Base-by-base conservation (phyloP, 2,888 invertebrate species). In the Sinotaia quadrata region DNA sequence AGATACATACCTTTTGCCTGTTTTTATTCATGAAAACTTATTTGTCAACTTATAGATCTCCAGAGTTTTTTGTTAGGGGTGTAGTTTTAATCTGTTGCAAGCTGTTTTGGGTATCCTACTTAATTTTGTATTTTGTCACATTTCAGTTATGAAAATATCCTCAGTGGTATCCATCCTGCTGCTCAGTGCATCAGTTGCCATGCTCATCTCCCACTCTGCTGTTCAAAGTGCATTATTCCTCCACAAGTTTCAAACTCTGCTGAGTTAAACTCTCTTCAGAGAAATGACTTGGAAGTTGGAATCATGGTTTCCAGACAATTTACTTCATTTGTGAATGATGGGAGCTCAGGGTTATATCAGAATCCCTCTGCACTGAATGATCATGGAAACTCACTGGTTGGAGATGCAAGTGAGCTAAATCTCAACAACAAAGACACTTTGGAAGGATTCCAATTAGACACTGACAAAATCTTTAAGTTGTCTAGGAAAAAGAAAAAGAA, bases 181-280 rank as follows among this genome's bases (percentile, higher is more conserved):
- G 41, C 51, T 2, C 63, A 54, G 29, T 63, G 63, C 24, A 21
- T 52, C 27, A 52, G 37, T 31, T 63, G 63, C 52, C 54, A 52
- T 34, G 24, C 8, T 41, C 34, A 52, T 34, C 34, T 54, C 2
- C 54, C 63, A 8, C 52, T 63, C 27, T 54, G 54, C 54, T 63
- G 63, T 37, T 21, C 52, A 33, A 63, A 54, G 41, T 63, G 63
- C n/a, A n/a, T 31, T 12, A 34, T 27, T 15, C 4, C 15, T 27
- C n/a, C 24, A 1, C 52, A 54, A 7, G 7, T 21, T n/a, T 21
- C 47, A 4, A 47, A 47, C 24, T 24, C 47, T 47, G 47, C 49
- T 10, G n/a, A 51, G n/a, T 21, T 31, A 18, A 34, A 34, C 33
- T 33, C 21, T n/a, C 15, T 8, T 34, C 41, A 41, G 36, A 37